A percentile compares a stretch with the other conserved stretches of the same genome.
Conservation (phyloP, 2,888 invertebrate species). For the Phanerotoma sp. region DNA sequence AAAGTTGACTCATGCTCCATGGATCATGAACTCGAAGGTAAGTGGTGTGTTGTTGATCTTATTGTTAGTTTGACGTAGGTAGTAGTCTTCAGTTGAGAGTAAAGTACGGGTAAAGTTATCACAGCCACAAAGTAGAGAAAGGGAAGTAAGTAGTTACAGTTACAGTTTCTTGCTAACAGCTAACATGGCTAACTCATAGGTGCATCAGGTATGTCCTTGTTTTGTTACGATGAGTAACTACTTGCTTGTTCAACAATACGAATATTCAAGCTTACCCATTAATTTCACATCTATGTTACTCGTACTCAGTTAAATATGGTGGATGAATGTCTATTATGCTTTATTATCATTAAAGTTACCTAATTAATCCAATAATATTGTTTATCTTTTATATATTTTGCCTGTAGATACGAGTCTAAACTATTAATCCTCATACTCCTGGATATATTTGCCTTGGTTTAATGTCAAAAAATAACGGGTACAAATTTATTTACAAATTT, state of each 20-base stretch:
- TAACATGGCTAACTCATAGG: neutral
- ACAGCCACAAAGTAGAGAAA: neutral
- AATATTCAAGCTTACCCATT: too few species aligned
- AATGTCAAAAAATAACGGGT: too few species aligned
- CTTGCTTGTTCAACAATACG: neutral
- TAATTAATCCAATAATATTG: too few species aligned
- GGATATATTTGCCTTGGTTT: too few species aligned
- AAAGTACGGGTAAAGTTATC: neutral
- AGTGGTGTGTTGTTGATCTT: conserved; percentile 18
- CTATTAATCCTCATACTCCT: too few species aligned
- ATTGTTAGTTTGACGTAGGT: conserved; percentile 14
- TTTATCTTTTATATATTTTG: too few species aligned
- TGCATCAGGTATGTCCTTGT: conserved; percentile 1
- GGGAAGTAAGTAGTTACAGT: neutral
- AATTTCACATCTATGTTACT: too few species aligned
- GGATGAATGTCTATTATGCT: too few species aligned
- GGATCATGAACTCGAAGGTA: conserved; percentile 16
- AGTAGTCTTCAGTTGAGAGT: neutral
- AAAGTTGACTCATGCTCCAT: conserved; percentile 13
- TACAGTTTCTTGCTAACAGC: neutral
- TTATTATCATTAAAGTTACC: too few species aligned
- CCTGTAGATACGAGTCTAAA: too few species aligned
- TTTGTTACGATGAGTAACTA: conserved; percentile 1
- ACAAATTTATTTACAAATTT: too few species aligned
- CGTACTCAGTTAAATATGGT: too few species aligned